Percentiles rank a stretch among this genome's conserved stretches.
phyloP scores from a whole-genome alignment of 2,113 vertebrate species.

The Amazona vittata region DNA sequence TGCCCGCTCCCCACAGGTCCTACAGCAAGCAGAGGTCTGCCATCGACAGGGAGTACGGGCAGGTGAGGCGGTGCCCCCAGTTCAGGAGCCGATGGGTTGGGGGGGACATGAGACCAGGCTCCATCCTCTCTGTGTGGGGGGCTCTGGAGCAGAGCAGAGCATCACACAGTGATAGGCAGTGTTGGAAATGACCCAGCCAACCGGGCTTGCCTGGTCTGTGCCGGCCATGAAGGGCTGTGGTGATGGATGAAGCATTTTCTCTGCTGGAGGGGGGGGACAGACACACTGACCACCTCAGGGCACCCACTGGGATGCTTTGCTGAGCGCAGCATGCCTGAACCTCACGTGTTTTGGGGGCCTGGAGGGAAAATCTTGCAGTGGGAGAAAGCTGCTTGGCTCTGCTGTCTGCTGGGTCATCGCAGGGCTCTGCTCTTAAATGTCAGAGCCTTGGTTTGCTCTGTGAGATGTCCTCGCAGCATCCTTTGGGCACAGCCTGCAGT shows the following conservation, averaged over 20 bases:
- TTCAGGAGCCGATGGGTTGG: accelerated
- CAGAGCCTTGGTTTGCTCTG: background rate
- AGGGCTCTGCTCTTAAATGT: background rate
- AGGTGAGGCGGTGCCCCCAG: slow-evolving; percentile 73
- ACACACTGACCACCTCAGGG: accelerated
- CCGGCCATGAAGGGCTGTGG: accelerated
- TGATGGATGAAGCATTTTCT: background rate
- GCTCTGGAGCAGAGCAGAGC: accelerated
- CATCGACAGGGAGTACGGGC: slow-evolving; percentile 89
- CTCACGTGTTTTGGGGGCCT: background rate
- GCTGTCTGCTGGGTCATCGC: slow-evolving; percentile 38
- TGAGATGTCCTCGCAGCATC: background rate
- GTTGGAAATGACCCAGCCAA: accelerated
- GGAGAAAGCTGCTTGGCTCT: background rate
- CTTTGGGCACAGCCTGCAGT: background rate
- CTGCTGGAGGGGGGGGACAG: accelerated
- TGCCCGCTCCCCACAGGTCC: slow-evolving; percentile 73
- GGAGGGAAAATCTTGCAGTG: background rate
- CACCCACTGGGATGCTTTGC: background rate
- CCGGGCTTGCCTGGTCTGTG: accelerated
- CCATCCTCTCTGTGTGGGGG: accelerated
- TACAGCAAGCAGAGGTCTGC: slow-evolving; percentile 90
- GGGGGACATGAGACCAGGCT: accelerated
- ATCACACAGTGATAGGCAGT: accelerated
- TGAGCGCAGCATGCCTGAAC: background rate